Evolutionary conservation across 2,888 invertebrate species (phyloP).

Genomic region (Tineola bisselliella): DNA sequence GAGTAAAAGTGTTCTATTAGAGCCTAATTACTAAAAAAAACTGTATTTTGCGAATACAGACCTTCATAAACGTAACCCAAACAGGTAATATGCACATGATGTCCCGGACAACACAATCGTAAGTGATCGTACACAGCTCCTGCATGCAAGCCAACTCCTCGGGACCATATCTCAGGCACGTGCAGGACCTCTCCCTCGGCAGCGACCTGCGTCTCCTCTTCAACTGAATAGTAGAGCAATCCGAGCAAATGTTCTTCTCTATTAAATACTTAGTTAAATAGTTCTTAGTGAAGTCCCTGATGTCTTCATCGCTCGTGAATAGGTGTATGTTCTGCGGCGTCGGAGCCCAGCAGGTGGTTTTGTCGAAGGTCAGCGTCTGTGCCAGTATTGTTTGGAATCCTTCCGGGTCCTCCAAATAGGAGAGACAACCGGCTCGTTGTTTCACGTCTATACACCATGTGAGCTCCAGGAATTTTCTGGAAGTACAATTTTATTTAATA

Average conservation of each 20-base stretch:
- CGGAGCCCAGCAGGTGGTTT: slow-evolving; percentile 74
- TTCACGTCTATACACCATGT: slow-evolving; percentile 84
- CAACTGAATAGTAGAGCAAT: slow-evolving; percentile 21
- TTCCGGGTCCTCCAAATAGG: slow-evolving; percentile 85
- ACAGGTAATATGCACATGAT: slow-evolving; percentile 79
- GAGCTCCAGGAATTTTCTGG: slow-evolving; percentile 72
- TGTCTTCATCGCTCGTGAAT: slow-evolving; percentile 77
- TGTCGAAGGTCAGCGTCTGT: slow-evolving; percentile 80
- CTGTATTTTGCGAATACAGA: too few relatives aligned
- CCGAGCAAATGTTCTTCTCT: slow-evolving; percentile 22
- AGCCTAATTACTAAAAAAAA: slow-evolving; percentile 12
- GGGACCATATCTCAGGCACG: slow-evolving; percentile 25
- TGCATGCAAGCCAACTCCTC: slow-evolving; percentile 68
- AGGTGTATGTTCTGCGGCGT: slow-evolving; percentile 74
- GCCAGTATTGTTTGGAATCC: slow-evolving; percentile 82
- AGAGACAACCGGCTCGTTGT: slow-evolving; percentile 88
- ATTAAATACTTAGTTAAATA: slow-evolving; percentile 52
- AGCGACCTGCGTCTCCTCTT: slow-evolving; percentile 18
- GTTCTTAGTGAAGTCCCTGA: slow-evolving; percentile 75
- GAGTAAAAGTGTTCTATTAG: too few relatives aligned
- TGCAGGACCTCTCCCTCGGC: background rate
- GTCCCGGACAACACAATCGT: slow-evolving; percentile 84
- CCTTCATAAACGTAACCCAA: slow-evolving; percentile 76
- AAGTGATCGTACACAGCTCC: slow-evolving; percentile 73
- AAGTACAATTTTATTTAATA: too few relatives aligned